Base-by-base conservation (phyloP, 92 coral and sea anemone species). In the Meandrina meandrites region DNA sequence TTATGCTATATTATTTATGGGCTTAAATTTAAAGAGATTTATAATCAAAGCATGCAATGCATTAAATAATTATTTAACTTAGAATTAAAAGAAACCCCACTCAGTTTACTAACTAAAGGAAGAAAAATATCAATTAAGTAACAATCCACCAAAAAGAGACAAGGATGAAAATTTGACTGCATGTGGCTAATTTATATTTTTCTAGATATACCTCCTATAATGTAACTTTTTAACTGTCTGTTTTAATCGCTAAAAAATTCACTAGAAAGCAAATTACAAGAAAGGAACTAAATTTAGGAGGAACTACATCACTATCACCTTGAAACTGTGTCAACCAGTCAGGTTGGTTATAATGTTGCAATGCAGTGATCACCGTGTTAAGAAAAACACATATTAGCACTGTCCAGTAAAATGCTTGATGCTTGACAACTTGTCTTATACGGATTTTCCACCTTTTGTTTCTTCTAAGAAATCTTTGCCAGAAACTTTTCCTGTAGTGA, bases 371-470 rank as follows among this genome's bases (percentile, higher is more conserved):
- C 35, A 97, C 91, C 9, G 99, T 97, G 89, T 97, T 97, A 14
- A 97, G 96, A 75, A 97, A 94, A 32, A 97, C 99, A 79, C 99
- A 97, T 72, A 93, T 88, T 36, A 97, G 94, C 45, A 97, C 95
- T 0, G 91, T 90, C 99, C 99, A 97, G 74, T 97, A 97, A 79
- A 97, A 97, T 32, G 98, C 98, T 81, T 97, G 97, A 88, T 97
- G 98, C 73, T 97, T 97, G 75, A 97, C 99, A 36, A 94, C 82
- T 75, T 95, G 99, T 78, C 99, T 92, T 37, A 97, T 87, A 24
- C 96, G 96, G 83, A 95, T 92, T 83, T 95, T 90, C 99, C 99
- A 97, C 53, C 99, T 87, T 80, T 95, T 97, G 91, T 97, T 97
- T 81, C 93, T 89, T 53, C 96, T 85, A 13, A 84, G 48, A 66